Conservation (phyloP, 2,113 vertebrate species). For the Alouatta palliata region DNA sequence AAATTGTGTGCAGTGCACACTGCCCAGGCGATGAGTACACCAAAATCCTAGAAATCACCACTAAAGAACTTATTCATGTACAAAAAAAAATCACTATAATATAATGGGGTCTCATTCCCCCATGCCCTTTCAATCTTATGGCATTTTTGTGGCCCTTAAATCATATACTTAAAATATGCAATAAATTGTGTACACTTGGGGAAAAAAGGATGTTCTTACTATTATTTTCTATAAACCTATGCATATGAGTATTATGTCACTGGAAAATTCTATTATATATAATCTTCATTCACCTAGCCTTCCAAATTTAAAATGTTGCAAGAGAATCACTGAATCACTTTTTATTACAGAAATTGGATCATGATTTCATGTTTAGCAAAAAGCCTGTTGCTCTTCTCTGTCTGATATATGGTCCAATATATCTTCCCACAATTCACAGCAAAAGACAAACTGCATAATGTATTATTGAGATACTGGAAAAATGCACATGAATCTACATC, state of each 20-base stretch:
- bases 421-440: slow-evolving; percentile 48
- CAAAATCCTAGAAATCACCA: too few species aligned
- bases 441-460: neutral
- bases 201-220: neutral
- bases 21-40: too few species aligned
- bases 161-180: neutral
- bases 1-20: too few species aligned
- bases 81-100: neutral
- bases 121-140: neutral
- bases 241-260: neutral
- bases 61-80: too few species aligned
- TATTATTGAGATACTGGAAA: neutral
- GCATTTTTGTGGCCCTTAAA: neutral
- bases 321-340: neutral
- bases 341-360: slow-evolving; percentile 34
- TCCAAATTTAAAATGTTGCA: neutral
- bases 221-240: neutral
- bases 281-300: neutral
- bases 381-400: slow-evolving; percentile 5
- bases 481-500: neutral
- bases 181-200: neutral
- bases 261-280: neutral
- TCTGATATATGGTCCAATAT: slow-evolving; percentile 10
- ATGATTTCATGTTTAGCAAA: slow-evolving; percentile 55
- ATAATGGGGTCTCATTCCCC: neutral